A percentile compares a stretch with the other conserved stretches of the same genome.
These are phyloP conservation scores for Muscina levida DNA, from an alignment of 2,888 invertebrate species.

Conservation along the genomic window DNA sequence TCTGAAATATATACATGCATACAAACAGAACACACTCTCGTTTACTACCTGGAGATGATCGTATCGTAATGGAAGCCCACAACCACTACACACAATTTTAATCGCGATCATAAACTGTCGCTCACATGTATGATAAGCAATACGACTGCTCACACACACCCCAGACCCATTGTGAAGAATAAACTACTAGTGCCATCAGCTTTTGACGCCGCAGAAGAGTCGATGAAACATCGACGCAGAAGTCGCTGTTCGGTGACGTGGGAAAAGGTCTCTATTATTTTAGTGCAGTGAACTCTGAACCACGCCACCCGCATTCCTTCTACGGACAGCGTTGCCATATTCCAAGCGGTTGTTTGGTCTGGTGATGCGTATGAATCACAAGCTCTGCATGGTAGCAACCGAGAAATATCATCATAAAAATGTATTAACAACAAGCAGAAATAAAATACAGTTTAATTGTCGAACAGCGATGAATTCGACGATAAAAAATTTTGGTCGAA, in stretches of 20 bases:
- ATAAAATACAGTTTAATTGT: slow-evolving; percentile 25
- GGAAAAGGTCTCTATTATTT: slow-evolving; percentile 49
- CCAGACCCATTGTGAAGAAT: no score
- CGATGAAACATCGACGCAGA: not conserved
- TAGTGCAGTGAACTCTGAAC: slow-evolving; percentile 53
- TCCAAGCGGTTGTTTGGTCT: not conserved
- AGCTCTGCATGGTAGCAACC: not conserved
- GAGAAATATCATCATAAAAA: slow-evolving; percentile 25
- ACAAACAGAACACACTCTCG: not conserved
- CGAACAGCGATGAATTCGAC: slow-evolving; percentile 15
- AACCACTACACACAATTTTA: not conserved
- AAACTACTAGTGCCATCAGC: not conserved
- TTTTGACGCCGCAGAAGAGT: not conserved
- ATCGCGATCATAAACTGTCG: slow-evolving; percentile 27
- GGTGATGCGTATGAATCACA: not conserved
- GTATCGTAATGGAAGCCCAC: not conserved
- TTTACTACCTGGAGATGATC: not conserved
- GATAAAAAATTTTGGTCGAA: slow-evolving; percentile 15
- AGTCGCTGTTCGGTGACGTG: not conserved
- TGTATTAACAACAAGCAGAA: slow-evolving; percentile 7
- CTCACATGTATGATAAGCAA: not conserved
- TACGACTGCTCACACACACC: not conserved
- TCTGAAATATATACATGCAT: no score
- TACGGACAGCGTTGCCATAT: slow-evolving; percentile 23
- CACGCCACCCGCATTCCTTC: slow-evolving; percentile 47